Base-by-base conservation (phyloP, 2,888 invertebrate species). In the Drosophila pegasa region DNA sequence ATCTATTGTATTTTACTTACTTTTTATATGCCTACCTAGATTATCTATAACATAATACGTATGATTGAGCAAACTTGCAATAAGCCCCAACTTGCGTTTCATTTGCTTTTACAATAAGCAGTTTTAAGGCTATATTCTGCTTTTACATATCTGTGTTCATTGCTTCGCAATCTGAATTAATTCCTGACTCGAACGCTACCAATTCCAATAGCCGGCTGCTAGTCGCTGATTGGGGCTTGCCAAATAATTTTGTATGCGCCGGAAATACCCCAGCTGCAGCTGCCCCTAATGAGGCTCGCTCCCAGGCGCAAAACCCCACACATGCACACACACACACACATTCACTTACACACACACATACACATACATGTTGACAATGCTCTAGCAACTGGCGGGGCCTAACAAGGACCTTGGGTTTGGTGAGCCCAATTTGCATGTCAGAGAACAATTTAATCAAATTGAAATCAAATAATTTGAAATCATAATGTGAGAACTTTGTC, bases 401-500 rank as follows among this genome's bases (percentile, higher is more conserved):
- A 14, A 35, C 22, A 37, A 47, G 58, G 43, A 40, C 27, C 43
- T 51, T 37, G 57, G 63, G 66, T 22, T 61, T 41, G 63, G 65
- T 70, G 78, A 76, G 79, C 78, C 75, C 77, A 78, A 79, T 87
- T 90, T 88, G 90, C 90, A 91, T 90, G 90, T 90, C 91, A 85
- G 83, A 82, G 80, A 81, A 71, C 83, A 80, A 88, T 90, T 90
- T 78, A 85, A 86, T 86, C 88, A 87, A 88, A 89, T 87, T 82
- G 83, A 82, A 88, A 85, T 85, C 89, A 88, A 89, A 87, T 87
- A 80, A 89, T 82, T 89, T 86, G 88, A 87, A 90, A 85, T 73
- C 80, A 84, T 88, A 90, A 89, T 90, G 90, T 90, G 90, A 90
- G 90, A 90, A 90, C 80, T 83, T 87, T 87, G 88, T 88, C 90